These are phyloP conservation scores for Petromus typicus DNA, from an alignment of 2,113 vertebrate genomes.

Conservation along the genomic window DNA sequence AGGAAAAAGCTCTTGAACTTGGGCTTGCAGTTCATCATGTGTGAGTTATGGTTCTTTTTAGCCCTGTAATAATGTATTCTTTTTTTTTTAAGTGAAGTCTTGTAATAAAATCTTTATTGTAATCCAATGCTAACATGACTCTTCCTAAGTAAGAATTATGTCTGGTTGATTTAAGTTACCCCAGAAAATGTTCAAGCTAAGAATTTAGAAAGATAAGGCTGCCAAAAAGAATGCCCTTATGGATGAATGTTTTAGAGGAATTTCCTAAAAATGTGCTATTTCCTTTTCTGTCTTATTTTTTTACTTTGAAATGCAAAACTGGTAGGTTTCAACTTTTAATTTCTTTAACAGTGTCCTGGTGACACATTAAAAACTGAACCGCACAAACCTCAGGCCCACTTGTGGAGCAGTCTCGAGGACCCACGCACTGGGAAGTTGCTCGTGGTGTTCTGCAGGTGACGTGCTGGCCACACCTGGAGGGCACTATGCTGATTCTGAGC, in stretches of 20 bases:
- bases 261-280: constrained; percentile 34
- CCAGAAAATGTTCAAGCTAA: constrained; percentile 55
- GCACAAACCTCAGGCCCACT: neutral
- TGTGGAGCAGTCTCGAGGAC: accelerated
- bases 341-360: neutral
- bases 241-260: constrained; percentile 28
- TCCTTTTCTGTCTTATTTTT: constrained; percentile 42
- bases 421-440: neutral
- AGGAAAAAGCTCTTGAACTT: constrained; percentile 51
- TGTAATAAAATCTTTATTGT: constrained; percentile 80
- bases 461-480: neutral
- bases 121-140: constrained; percentile 76
- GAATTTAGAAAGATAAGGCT: constrained; percentile 49
- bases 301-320: constrained; percentile 52
- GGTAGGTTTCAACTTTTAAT: constrained; percentile 52
- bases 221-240: neutral
- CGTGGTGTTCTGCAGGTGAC: neutral
- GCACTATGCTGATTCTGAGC: neutral
- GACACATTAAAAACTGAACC: neutral
- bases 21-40: constrained; percentile 41
- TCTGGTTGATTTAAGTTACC: constrained; percentile 68
- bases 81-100: constrained; percentile 70
- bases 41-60: constrained; percentile 73
- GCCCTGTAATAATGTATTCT: constrained; percentile 73
- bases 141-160: constrained; percentile 79